These are phyloP conservation scores for Tachystola acroxantha DNA, from an alignment of 2,888 invertebrate species.

Conservation along the genomic window DNA sequence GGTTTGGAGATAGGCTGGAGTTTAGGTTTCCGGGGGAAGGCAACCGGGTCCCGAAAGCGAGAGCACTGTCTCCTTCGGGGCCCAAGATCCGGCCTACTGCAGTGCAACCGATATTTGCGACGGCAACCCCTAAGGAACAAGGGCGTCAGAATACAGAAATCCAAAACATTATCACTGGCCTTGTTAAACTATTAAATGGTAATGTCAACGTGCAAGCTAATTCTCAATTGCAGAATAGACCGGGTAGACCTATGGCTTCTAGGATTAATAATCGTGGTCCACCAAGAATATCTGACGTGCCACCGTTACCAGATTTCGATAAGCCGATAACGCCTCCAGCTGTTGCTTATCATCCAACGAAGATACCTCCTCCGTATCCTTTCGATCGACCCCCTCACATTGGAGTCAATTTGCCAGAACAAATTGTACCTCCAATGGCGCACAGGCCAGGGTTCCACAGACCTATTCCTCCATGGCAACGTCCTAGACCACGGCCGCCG, in stretches of 20 bases:
- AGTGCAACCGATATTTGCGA: constrained; percentile 76
- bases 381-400: constrained; percentile 84
- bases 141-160: constrained; percentile 81
- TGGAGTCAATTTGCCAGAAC: constrained; percentile 86
- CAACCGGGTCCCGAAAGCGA: constrained; percentile 85
- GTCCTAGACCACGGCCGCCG: constrained; percentile 78
- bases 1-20: constrained; percentile 62
- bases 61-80: constrained; percentile 81
- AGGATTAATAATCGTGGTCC: constrained; percentile 95
- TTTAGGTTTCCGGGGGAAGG: constrained; percentile 85
- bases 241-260: constrained; percentile 82
- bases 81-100: constrained; percentile 79
- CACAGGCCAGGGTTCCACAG: constrained; percentile 79
- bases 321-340: constrained; percentile 67
- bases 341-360: constrained; percentile 61
- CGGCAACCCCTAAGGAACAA: constrained; percentile 64
- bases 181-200: constrained; percentile 92
- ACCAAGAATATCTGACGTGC: constrained; percentile 88
- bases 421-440: constrained; percentile 81
- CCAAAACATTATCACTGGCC: constrained; percentile 93
- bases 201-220: constrained; percentile 92
- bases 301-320: constrained; percentile 83
- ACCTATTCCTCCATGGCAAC: constrained; percentile 82
- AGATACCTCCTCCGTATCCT: constrained; percentile 83
- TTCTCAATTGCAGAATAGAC: constrained; percentile 79